Percentiles rank a stretch among this genome's conserved stretches.
phyloP scores from a whole-genome alignment of 2,113 vertebrate species.

The Lampris megalopsis region DNA sequence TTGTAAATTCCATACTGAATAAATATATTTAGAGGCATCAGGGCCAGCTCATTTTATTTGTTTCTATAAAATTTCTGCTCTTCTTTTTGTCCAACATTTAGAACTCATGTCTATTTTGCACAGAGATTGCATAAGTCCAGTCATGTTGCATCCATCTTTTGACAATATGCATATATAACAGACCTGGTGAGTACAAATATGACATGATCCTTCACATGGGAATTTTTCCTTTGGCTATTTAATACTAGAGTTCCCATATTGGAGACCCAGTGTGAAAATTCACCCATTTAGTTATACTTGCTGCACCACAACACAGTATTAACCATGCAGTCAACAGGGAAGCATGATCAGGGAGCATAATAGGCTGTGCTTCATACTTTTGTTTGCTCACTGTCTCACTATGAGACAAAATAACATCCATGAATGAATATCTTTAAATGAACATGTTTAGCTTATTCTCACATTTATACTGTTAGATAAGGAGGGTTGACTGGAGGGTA shows the following conservation, averaged over 20 bases:
- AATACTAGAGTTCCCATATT: constrained; percentile 32
- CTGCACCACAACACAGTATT: constrained; percentile 32
- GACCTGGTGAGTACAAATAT: constrained; percentile 36
- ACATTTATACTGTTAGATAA: constrained; percentile 42
- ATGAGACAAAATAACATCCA: constrained; percentile 75
- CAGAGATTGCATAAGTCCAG: constrained; percentile 67
- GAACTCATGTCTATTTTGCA: constrained; percentile 18
- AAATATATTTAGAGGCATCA: constrained; percentile 37
- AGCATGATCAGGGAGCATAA: constrained; percentile 31
- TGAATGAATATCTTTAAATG: constrained; percentile 63
- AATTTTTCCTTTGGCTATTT: constrained; percentile 43
- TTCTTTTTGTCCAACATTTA: constrained; percentile 10
- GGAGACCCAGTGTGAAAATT: constrained; percentile 26
- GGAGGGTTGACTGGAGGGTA: constrained; percentile 41
- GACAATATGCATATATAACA: constrained; percentile 68
- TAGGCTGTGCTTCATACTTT: constrained; percentile 46
- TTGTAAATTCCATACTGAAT: constrained; percentile 52
- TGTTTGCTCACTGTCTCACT: constrained; percentile 61
- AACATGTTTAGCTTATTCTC: constrained; percentile 50
- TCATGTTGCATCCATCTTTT: constrained; percentile 55
- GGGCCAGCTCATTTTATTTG: constrained; percentile 23
- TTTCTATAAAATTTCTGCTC: constrained; percentile 28
- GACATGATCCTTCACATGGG: constrained; percentile 7
- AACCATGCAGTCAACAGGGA: constrained; percentile 43
- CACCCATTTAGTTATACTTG: constrained; percentile 16